Conservation (phyloP, 2,113 vertebrate species). For the Neotoma lepida region DNA sequence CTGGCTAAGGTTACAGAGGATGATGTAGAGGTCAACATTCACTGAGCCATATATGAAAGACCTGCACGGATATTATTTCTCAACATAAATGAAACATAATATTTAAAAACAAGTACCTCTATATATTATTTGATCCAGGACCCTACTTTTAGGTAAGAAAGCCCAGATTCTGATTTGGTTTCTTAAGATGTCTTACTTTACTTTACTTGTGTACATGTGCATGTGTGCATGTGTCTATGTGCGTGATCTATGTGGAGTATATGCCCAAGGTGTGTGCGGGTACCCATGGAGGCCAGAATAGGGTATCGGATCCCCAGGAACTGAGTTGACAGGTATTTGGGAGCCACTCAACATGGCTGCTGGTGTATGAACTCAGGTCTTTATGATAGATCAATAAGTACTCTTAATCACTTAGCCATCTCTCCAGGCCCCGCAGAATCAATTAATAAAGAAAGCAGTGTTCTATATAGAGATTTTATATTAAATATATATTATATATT, state of each 20-base stretch:
- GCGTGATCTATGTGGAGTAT: neutral
- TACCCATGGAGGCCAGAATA: neutral
- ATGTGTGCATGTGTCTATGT: neutral
- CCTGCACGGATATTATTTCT: neutral
- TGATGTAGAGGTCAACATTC: neutral
- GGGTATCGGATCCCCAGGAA: neutral
- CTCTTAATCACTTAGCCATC: neutral
- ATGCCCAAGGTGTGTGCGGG: too few species aligned
- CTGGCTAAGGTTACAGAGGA: neutral
- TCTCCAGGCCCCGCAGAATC: neutral
- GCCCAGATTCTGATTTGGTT: neutral
- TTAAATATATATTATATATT: too few species aligned
- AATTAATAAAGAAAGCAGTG: constrained; percentile 2
- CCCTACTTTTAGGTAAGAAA: constrained; percentile 14
- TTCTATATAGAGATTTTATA: neutral
- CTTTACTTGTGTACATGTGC: neutral
- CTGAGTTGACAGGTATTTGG: neutral
- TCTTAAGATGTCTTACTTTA: neutral
- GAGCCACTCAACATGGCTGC: neutral
- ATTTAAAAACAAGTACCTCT: constrained; percentile 15
- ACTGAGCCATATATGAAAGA: neutral
- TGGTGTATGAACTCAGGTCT: too few species aligned
- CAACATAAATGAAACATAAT: constrained; percentile 24
- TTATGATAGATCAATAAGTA: neutral
- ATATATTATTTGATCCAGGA: neutral